These are phyloP conservation scores for Enteromius mattozi DNA, from an alignment of 2,797 vertebrate species.

Conservation along the genomic window DNA sequence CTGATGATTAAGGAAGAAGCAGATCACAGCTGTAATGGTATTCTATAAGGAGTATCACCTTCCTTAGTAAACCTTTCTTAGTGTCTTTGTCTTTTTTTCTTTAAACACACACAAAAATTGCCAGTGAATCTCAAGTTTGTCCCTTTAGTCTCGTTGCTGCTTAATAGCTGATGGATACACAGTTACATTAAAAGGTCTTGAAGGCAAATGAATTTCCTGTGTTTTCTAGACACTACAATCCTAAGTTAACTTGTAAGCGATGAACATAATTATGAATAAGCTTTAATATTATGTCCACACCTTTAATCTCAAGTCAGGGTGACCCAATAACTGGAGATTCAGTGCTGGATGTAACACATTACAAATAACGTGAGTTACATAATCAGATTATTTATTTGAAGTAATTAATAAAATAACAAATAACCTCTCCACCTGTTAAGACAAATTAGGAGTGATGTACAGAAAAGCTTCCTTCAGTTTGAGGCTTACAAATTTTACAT, in stretches of 20 bases:
- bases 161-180: not conserved
- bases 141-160: not conserved
- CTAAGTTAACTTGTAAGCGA: not conserved
- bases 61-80: not conserved
- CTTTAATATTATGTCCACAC: not conserved
- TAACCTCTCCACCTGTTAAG: not conserved
- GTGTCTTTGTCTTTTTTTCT: not conserved
- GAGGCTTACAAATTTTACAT: not conserved
- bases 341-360: not conserved
- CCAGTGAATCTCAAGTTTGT: not conserved
- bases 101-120: not conserved
- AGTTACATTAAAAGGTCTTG: not conserved
- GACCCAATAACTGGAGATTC: not conserved
- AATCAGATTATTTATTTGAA: not conserved
- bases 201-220: not conserved
- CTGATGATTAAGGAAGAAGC: slow-evolving; percentile 24
- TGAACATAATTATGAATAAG: not conserved
- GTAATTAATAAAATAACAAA: not conserved
- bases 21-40: slow-evolving; percentile 8
- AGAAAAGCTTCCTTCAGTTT: not conserved
- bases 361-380: not conserved
- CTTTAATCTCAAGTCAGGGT: not conserved
- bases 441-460: not conserved
- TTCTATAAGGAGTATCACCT: not conserved
- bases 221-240: not conserved